These are phyloP conservation scores for Hypomecis punctinalis DNA, from an alignment of 2,888 invertebrate species.

Conservation along the genomic window DNA sequence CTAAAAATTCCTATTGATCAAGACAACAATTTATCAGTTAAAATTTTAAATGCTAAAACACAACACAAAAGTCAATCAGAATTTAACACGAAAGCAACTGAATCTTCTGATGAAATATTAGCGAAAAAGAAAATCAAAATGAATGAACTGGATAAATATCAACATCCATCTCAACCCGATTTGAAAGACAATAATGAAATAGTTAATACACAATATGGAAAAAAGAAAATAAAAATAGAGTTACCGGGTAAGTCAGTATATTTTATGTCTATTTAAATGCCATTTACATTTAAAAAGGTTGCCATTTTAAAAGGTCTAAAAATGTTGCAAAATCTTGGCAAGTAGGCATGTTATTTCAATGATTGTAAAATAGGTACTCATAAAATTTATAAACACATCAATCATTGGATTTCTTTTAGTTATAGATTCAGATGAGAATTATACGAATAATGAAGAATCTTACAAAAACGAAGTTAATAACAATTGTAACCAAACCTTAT, in stretches of 20 bases:
- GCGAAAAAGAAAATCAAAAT: constrained; percentile 1
- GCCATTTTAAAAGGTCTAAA: background rate
- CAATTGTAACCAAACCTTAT: constrained; percentile 23
- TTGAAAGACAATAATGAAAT: background rate
- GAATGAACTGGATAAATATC: constrained; percentile 11
- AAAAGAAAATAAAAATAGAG: background rate
- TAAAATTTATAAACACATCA: too few relatives aligned
- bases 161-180: background rate
- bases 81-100: background rate
- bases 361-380: too few relatives aligned
- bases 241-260: constrained; percentile 16
- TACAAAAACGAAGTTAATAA: constrained; percentile 19
- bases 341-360: too few relatives aligned
- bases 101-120: background rate
- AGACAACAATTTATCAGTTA: constrained; percentile 55
- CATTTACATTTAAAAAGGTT: background rate
- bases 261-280: background rate
- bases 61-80: constrained; percentile 4
- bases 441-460: constrained; percentile 1
- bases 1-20: constrained; percentile 61
- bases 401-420: background rate
- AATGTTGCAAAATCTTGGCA: too few relatives aligned
- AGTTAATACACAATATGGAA: background rate
- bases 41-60: constrained; percentile 45
- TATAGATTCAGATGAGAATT: constrained; percentile 21